Evolutionary conservation across 2,113 vertebrate species (phyloP), one percentile per base, ranked within the genome.

Genomic region (Pagrus major): DNA sequence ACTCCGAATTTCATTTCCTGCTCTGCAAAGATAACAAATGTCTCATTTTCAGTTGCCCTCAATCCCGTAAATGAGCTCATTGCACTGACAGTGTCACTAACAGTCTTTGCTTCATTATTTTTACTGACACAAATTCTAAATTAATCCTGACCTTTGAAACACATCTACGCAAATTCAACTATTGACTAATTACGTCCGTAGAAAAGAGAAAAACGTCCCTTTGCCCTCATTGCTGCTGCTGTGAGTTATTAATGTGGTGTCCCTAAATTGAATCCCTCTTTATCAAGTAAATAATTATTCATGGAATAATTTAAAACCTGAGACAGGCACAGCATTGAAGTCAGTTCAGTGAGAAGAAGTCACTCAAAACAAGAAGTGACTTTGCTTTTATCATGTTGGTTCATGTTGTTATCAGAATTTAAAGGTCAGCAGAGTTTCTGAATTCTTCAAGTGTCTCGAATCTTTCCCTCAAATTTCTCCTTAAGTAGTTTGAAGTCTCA

Each of bases 91-190:
- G 58, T 78, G 74, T 84, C 78, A 54, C 71, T 64, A 65, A 60
- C 67, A 6, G 42, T 25, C 35, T 70, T 76, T 49, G 63, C 68
- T 84, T 75, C 68, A 82, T 87, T 88, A 85, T 71, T 88, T 81
- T 71, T 63, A 63, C 61, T 63, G 73, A 76, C 61, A 83, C 29
- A 61, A n/a, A 84, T 80, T 81, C 61, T 54, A 72, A 89, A 86
- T 70, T 58, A 80, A 73, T 69, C 33, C 44, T 76, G 47, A 42
- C 79, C 83, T 89, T 87, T 87, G 42, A 83, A 91, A 86, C 39
- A 56, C 42, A 78, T 78, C 44, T 52, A 77, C 3, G 29, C 37
- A 71, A 71, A 76, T 68, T 56, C 41, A 80, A 76, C 56, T 52
- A 11, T n/a, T 67, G 56, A 83, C 64, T 63, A 71, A 81, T 91